Evolutionary conservation across 2,888 invertebrate genomes (phyloP), one percentile per base, ranked within the genome.

Genomic region (Lycocerus yunnanus): DNA sequence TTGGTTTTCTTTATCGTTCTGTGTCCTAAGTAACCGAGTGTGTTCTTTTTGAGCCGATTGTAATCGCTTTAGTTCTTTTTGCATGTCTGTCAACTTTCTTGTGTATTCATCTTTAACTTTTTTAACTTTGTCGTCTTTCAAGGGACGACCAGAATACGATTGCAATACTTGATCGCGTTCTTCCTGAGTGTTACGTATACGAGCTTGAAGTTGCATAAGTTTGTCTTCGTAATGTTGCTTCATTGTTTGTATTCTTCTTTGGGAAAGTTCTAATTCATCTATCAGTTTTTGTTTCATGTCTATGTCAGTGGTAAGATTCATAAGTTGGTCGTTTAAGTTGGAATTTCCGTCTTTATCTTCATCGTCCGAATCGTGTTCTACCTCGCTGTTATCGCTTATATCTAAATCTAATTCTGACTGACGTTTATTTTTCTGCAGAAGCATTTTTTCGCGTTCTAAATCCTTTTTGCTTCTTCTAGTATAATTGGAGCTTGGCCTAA

Each of bases 271-370:
- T 79, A 99, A 87, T 83, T 98, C 97, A 83, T 97, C 97, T 78
- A 99, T 97, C 63, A 99, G 89, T 72, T 96, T 94, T 80, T 97
- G 95, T 85, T 99, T 99, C 71, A 97, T 94, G 84, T 95, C 95
- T 79, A 99, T 98, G 86, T 98, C 97, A 66, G 95, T 95, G 72
- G 96, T 97, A 14, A 99, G 88, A 10, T 95, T 94, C 13, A 96
- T 95, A 75, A 99, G 88, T 85, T 97, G 96, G 24, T 94, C 94
- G 79, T 95, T 91, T 77, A 93, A 91, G 58, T 92, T 91, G 61
- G 88, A 90, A 75, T 89, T 88, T 71, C 89, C 84, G 81, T 85
- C 85, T 76, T 88, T 89, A 16, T 88, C 89, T 66, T 90, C 90
- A 68, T 90, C 89, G 68, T 90, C 90, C 14, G 89, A 90, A 59